Evolutionary conservation across 1,140 invertebrate species (phyloP).

Genomic region (Pachyrhynchus sulphureomaculatus): DNA sequence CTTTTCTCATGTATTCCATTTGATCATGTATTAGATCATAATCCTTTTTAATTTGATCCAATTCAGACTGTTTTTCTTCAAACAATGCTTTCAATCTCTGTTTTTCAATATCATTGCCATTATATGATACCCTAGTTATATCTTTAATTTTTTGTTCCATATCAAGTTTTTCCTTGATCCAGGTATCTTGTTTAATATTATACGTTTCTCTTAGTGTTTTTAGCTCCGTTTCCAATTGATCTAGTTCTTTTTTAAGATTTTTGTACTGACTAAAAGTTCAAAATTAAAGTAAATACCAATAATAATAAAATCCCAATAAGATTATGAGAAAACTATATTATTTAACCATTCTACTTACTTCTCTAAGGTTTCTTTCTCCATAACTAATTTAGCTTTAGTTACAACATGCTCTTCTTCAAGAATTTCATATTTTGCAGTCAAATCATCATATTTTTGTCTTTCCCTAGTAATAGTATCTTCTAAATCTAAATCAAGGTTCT

Average conservation of each 20-base stretch:
- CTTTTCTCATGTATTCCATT: constrained; percentile 65
- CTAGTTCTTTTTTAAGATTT: constrained; percentile 59
- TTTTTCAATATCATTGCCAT: constrained; percentile 62
- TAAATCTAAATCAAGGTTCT: constrained; percentile 57
- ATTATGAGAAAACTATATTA: too few species aligned
- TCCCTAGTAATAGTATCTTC: constrained; percentile 66
- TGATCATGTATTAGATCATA: constrained; percentile 71
- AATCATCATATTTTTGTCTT: constrained; percentile 73
- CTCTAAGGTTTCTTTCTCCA: constrained; percentile 72
- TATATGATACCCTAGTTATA: constrained; percentile 62
- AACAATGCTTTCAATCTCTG: constrained; percentile 67
- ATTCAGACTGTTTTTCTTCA: constrained; percentile 73
- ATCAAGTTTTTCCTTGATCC: constrained; percentile 72
- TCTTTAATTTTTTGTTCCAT: constrained; percentile 67
- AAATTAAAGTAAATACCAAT: not conserved
- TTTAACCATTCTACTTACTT: constrained; percentile 52
- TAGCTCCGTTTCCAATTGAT: constrained; percentile 64
- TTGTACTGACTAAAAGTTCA: constrained; percentile 51
- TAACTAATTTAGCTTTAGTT: constrained; percentile 73
- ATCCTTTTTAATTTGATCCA: constrained; percentile 72
- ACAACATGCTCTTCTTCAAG: constrained; percentile 81
- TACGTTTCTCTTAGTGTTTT: constrained; percentile 67
- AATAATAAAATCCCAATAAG: not conserved
- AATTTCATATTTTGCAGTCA: constrained; percentile 78
- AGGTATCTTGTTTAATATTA: constrained; percentile 67